Percentiles rank a stretch among this genome's conserved stretches.
These are phyloP conservation scores for Oikopleura dioica DNA, from an alignment of 23 tunicate genomes.

Conservation along the genomic window DNA sequence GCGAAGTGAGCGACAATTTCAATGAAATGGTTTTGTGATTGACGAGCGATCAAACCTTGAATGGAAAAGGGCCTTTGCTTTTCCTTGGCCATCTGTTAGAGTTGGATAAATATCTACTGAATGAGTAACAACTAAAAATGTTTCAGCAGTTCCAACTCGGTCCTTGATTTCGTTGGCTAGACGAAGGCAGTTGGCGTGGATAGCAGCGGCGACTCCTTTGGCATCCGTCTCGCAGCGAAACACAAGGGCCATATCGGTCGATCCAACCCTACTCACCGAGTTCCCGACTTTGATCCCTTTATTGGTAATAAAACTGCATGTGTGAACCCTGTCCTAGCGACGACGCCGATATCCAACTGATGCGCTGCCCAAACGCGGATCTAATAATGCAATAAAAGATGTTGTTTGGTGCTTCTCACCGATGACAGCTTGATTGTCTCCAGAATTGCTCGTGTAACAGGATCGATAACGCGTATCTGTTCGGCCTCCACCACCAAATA, in stretches of 20 bases:
- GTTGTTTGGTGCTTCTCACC: not conserved
- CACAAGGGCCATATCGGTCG: slow-evolving; percentile 1
- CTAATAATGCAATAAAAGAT: not conserved
- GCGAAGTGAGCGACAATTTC: not conserved
- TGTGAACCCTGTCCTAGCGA: too few species aligned
- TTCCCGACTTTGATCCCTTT: too few species aligned
- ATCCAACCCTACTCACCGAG: too few species aligned
- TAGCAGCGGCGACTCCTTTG: not conserved
- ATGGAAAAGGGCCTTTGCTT: not conserved
- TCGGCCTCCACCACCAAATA: not conserved
- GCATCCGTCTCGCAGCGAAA: not conserved
- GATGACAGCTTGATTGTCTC: not conserved
- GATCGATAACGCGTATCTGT: not conserved
- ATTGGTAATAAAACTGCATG: too few species aligned
- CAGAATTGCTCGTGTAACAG: not conserved
- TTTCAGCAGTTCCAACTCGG: too few species aligned
- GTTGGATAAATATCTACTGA: too few species aligned
- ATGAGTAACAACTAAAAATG: too few species aligned
- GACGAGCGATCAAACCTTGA: not conserved
- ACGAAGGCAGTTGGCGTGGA: slow-evolving; percentile 10
- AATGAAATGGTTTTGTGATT: not conserved
- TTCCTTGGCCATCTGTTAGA: not conserved
- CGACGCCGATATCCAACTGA: slow-evolving; percentile 9
- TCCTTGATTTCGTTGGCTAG: slow-evolving; percentile 9
- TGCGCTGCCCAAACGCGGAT: slow-evolving; percentile 13